Evolutionary conservation across 2,113 vertebrate species (phyloP), one percentile per base, ranked within the genome.

Genomic region (Seriola dumerili): DNA sequence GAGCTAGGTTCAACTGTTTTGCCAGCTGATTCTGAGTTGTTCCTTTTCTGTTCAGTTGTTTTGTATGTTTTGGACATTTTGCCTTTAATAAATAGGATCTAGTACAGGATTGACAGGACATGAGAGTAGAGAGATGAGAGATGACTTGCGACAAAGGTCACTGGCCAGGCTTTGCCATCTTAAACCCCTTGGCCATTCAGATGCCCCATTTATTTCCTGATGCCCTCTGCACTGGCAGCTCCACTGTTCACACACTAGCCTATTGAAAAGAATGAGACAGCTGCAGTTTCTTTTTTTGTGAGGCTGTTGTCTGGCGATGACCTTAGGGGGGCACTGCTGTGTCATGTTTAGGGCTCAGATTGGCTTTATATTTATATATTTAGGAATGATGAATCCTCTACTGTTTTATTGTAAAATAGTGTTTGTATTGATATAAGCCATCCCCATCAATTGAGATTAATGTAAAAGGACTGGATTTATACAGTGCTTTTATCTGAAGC

Each of bases 251-350:
- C 9, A 9, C 8, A 11, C 8, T 10, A 0, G 10, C 40, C 34
- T 36, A 6, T 36, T 36, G 6, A 44, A 44, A 44, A 44, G 42
- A 44, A 44, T 44, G 6, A 44, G 42, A 44, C 5, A 44, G 42
- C 42, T 36, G 34, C 1, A 12, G 11, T 13, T 12, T 44, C 3
- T 44, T 25, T 66, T 25, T 5, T 4, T 38, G 3, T 34, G 12
- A 34, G n/a, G 68, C 19, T 55, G 67, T 38, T 54, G 11, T 23
- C 13, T 64, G 36, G 9, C 32, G 4, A 4, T 42, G n/a, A 52
- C 76, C 77, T 59, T 48, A 17, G 52, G 83, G 72, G 61, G 66
- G 77, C 44, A 46, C 65, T 61, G n/a, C 42, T 58, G 59, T 63
- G 59, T 82, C 36, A 48, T 66, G 17, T 38, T 62, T 34, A n/a